These are phyloP conservation scores for Gobio occitaniae DNA, from an alignment of 2,797 vertebrate species.

Conservation along the genomic window DNA sequence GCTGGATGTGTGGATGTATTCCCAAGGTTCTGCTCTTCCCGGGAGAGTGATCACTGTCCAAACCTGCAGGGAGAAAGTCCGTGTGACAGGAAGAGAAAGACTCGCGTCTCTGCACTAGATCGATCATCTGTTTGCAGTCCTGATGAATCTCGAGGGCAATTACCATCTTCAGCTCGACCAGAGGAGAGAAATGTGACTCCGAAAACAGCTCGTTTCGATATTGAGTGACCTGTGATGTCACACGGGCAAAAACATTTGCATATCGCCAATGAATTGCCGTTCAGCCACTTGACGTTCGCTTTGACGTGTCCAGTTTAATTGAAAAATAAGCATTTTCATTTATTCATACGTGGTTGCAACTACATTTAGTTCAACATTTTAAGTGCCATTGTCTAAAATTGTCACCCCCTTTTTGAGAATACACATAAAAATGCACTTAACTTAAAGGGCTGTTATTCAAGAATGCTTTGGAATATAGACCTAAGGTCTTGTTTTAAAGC, in stretches of 20 bases:
- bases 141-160: constrained; percentile 23
- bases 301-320: no score
- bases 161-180: neutral
- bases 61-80: neutral
- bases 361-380: no score
- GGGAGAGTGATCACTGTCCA: neutral
- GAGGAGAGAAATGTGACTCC: neutral
- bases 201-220: neutral
- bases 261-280: no score
- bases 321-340: no score
- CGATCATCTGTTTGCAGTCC: constrained; percentile 64
- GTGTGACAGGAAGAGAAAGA: neutral
- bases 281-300: no score
- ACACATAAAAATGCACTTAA: no score
- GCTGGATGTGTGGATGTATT: neutral
- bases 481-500: no score
- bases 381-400: no score
- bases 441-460: no score
- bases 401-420: no score
- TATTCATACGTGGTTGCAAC: no score
- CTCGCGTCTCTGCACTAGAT: neutral
- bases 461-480: no score
- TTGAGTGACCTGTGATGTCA: neutral
- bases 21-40: constrained; percentile 1
- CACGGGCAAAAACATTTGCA: neutral